Conservation (phyloP, 1,140 invertebrate species). For the Hetaerina americana region DNA sequence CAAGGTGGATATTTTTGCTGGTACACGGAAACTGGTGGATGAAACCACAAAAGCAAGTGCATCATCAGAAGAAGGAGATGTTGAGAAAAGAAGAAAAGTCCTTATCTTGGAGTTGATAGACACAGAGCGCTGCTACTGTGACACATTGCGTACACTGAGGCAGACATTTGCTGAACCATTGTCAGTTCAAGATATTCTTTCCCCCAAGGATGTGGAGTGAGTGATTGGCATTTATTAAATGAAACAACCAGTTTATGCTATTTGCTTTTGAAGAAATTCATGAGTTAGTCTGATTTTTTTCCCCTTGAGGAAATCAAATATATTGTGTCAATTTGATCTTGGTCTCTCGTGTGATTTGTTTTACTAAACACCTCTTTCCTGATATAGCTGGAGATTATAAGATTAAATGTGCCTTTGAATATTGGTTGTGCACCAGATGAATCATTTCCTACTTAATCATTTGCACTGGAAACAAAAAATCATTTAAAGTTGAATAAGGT, state of each 20-base stretch:
- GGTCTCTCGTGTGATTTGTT: too few relatives aligned
- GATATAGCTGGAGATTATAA: neutral
- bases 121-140: slow-evolving; percentile 31
- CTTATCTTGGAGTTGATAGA: slow-evolving; percentile 25
- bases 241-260: neutral
- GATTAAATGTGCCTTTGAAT: too few relatives aligned
- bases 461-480: too few relatives aligned
- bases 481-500: too few relatives aligned
- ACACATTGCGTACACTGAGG: slow-evolving; percentile 27
- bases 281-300: neutral
- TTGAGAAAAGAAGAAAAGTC: neutral
- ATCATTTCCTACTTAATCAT: too few relatives aligned
- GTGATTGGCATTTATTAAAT: slow-evolving; percentile 1
- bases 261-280: neutral
- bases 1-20: too few relatives aligned
- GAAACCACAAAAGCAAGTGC: too few relatives aligned
- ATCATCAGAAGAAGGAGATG: neutral
- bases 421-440: too few relatives aligned
- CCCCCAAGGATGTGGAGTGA: slow-evolving; percentile 23
- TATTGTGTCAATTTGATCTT: neutral
- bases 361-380: too few relatives aligned
- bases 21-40: too few relatives aligned
- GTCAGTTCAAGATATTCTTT: slow-evolving; percentile 23
- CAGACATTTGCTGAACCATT: slow-evolving; percentile 28
- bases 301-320: neutral